Base-by-base conservation (phyloP, 2,113 vertebrate genomes). In the Corythoichthys intestinalis region DNA sequence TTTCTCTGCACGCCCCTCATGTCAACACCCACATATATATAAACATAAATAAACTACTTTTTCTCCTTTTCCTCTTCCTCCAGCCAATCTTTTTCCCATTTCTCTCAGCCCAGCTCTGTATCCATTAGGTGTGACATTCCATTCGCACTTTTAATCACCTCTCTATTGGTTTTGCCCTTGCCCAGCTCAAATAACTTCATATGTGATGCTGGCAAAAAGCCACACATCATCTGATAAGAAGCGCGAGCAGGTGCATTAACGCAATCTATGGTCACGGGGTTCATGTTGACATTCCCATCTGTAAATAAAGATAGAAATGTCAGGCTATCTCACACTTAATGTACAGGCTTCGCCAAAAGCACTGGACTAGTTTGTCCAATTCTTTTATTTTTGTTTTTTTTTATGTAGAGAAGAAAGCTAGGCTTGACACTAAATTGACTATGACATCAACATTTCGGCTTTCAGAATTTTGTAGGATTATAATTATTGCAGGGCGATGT, bases 121-220 rank as follows among this genome's bases (percentile, higher is more conserved):
- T 91, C 83, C 85, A 92, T 93, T 91, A 88, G 77, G 69, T 81
- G 70, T 91, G 90, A 91, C 91, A 89, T 88, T 90, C 77, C 87
- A 90, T 93, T 90, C 78, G 75, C 83, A 75, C 86, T 86, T 84
- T 89, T 91, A 91, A 91, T 88, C 88, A 90, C 79, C 78, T 73
- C 67, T 76, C 62, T 81, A 34, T 56, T 67, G 72, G 77, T 80
- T 84, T 79, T 82, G 77, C 85, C 83, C 83, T 84, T 78, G 82
- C 81, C 79, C 68, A 77, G 69, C 75, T 11, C 72, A 87, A 88
- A 90, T 86, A 78, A 90, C 83, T 80, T 84, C 76, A 82, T 72
- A 77, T 77, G 75, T 75, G 75, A 82, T 13, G 75, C 72, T 71
- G 70, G 79, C 76, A 79, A 83, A 50, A 85, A 77, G 66, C 69